Evolutionary conservation across 1,140 invertebrate species (phyloP), one percentile per base, ranked within the genome.

Genomic region (Drosophila virilis): DNA sequence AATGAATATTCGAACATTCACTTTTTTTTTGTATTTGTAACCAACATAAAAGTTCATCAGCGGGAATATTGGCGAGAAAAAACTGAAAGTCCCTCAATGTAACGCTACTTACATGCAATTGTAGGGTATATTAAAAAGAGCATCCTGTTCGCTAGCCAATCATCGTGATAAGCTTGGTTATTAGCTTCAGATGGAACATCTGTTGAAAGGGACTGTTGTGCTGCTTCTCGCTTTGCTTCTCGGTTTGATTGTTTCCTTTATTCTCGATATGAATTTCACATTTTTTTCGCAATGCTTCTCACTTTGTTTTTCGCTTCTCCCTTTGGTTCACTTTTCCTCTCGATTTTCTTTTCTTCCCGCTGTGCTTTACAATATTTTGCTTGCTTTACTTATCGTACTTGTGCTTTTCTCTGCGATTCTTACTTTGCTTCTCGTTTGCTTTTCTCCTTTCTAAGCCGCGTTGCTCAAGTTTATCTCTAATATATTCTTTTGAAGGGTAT

Each of bases 1-100:
- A 86, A 86, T 86, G 83, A 86, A 86, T 88, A 86, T 86, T 86
- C 83, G 83, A 86, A 79, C 83, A 79, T 74, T 86, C 72, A 68
- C 76, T 74, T 77, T 83, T 80, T 77, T 64, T 46, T 52, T 52
- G 40, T 57, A 58, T 50, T 59, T 74, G 67, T 59, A 70, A 50
- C 52, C 79, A 74, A 50, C 72, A 86, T 79, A 86, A 86, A 86
- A 86, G 83, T 86, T 86, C 83, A 86, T 86, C 82, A 86, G 83
- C 82, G 69, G 55, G 76, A 79, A 88, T 82, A 86, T 86, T 86
- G 82, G 78, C 65, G 75, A 80, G 64, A 78, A 88, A 86, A 88
- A 78, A 50, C 22, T 45, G 75, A 86, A 82, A 82, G 83, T 79
- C 79, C 72, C 55, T 50, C 75, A 60, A 73, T 64, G 79, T 60